Base-by-base conservation (phyloP, 2,113 vertebrate species). In the Lamprologus speciosus region DNA sequence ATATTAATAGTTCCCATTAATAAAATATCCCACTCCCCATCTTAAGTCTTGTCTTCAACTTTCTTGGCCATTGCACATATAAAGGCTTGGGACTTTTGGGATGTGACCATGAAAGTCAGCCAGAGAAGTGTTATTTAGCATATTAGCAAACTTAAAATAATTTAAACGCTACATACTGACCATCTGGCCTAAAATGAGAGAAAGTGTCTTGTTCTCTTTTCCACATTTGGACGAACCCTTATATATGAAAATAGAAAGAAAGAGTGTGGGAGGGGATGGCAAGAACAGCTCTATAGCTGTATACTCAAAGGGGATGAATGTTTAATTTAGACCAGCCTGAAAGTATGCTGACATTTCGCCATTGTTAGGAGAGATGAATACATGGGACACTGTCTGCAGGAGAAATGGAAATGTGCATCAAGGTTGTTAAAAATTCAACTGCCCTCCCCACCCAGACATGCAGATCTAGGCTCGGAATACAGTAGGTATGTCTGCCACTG, bases 1-100 rank as follows among this genome's bases (percentile, higher is more conserved):
- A 96, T 97, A 96, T 97, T 97, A 96, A 97, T 94, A 92, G 92
- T 84, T 65, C 37, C 83, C 95, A 96, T 97, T 96, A 97, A 97
- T 97, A 97, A 96, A 96, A 96, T 92, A 96, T 96, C 87, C 90
- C 81, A 78, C 85, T 87, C 84, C 90, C 92, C 84, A 88, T 93
- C 89, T 91, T 86, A 91, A 94, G 90, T 88, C 89, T 88, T 35
- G 86, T 87, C 90, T 89, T 91, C 78, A 90, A 93, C 92, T 93
- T 93, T 93, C 93, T 91, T 87, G 94, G 90, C 89, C 84, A 83
- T 87, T 40, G 78, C 83, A 80, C 88, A 83, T 89, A 90, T 87
- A 40, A 11, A 87, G 86, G 75, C 26, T 82, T 53, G 86, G 90
- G 92, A 91, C 84, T 65, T 86, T 87, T 84, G 83, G 85, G 85